phyloP scores from a whole-genome alignment of 2,113 vertebrate genomes.

The Clinocottus analis region DNA sequence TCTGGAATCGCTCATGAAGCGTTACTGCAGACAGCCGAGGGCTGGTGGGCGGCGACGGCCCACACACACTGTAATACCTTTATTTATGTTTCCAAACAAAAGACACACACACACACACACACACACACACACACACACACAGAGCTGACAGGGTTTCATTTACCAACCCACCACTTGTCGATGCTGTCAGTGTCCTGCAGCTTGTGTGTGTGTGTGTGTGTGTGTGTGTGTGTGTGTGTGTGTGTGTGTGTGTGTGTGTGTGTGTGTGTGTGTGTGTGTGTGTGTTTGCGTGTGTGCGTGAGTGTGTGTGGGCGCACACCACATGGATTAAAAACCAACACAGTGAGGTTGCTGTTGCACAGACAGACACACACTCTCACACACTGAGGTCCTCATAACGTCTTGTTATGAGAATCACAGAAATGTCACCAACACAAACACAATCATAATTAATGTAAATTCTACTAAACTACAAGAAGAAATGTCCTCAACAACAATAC shows the following conservation, averaged over 20 bases:
- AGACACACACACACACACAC: conserved; percentile 23
- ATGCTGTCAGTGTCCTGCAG: no score
- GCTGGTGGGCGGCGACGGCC: no score
- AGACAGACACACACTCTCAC: conserved; percentile 21
- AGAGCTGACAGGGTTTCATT: background rate
- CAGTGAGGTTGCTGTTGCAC: conserved; percentile 20
- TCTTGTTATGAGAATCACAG: background rate
- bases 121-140: conserved; percentile 23
- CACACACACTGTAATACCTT: no score
- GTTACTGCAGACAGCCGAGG: no score
- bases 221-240: no score
- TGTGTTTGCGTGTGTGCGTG: conserved; percentile 25
- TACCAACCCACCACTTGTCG: no score
- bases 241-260: background rate
- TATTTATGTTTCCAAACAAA: conserved; percentile 14
- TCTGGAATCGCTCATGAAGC: no score
- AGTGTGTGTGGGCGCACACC: conserved; percentile 27
- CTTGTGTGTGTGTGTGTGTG: background rate
- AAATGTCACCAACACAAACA: background rate
- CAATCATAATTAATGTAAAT: background rate
- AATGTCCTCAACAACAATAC: background rate
- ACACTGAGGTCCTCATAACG: background rate
- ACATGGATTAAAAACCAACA: conserved; percentile 25
- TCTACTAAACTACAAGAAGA: background rate
- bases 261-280: conserved; percentile 28